A percentile compares a stretch with the other conserved stretches of the same genome.
Conservation (phyloP, 2,113 vertebrate genomes). For the Caloenas nicobarica region DNA sequence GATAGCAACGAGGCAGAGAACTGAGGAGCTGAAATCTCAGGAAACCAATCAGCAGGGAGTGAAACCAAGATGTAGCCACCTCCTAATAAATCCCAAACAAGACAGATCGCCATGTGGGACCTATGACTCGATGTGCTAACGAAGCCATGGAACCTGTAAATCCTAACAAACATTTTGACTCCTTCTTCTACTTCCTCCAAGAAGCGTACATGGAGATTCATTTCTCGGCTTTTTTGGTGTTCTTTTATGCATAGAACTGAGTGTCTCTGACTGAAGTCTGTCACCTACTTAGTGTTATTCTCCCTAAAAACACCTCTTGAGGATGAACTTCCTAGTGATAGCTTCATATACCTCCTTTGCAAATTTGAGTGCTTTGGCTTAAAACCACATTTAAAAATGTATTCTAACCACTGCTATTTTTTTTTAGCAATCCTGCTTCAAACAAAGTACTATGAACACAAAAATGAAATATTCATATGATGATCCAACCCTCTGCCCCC, state of each 20-base stretch:
- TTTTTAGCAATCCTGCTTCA: neutral
- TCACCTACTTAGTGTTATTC: neutral
- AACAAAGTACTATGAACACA: neutral
- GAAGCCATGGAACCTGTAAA: neutral
- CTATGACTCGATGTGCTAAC: neutral
- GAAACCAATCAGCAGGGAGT: neutral
- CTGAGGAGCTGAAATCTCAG: slow-evolving; percentile 10
- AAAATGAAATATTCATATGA: neutral
- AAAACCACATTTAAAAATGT: neutral
- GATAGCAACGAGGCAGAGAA: neutral
- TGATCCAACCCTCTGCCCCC: neutral
- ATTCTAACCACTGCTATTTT: neutral
- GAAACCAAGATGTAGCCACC: neutral
- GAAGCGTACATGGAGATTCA: neutral
- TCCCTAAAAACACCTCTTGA: neutral
- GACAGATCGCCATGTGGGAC: neutral
- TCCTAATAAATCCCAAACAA: neutral
- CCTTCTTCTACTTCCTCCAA: neutral
- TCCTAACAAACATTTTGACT: neutral
- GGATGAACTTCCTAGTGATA: neutral
- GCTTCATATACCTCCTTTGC: neutral
- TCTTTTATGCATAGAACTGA: neutral
- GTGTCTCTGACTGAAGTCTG: neutral
- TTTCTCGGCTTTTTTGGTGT: neutral
- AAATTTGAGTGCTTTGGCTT: neutral